These are phyloP conservation scores for Pherbina coryleti DNA, from an alignment of 2,888 invertebrate species.

Conservation along the genomic window DNA sequence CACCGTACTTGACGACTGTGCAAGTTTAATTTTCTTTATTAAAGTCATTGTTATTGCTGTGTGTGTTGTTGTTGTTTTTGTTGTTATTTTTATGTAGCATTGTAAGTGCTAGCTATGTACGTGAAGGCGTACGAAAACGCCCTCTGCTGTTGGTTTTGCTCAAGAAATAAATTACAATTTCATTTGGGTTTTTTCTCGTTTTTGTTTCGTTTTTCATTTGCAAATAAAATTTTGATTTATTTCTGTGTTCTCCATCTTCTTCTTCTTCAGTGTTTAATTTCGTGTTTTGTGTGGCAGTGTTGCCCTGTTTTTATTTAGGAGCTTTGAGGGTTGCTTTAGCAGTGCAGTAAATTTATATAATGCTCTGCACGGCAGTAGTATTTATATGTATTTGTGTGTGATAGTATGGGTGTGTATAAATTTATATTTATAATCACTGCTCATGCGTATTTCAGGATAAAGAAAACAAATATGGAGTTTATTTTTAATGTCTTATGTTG, in stretches of 20 bases:
- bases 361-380: slow-evolving; percentile 6
- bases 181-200: slow-evolving; percentile 58
- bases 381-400: slow-evolving; percentile 54
- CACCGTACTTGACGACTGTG: neutral
- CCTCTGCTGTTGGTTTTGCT: slow-evolving; percentile 50
- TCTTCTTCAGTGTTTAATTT: slow-evolving; percentile 23
- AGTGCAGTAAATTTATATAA: slow-evolving; percentile 4
- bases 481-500: neutral
- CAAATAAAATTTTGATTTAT: slow-evolving; percentile 63
- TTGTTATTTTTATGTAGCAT: slow-evolving; percentile 24
- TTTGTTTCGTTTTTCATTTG: slow-evolving; percentile 49
- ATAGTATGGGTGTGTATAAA: slow-evolving; percentile 54
- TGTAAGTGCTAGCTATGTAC: neutral
- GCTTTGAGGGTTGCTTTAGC: slow-evolving; percentile 24
- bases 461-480: slow-evolving; percentile 9
- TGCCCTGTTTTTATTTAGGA: slow-evolving; percentile 24
- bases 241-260: slow-evolving; percentile 48
- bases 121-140: slow-evolving; percentile 50
- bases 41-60: slow-evolving; percentile 44
- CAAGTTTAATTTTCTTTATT: slow-evolving; percentile 53
- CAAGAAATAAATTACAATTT: slow-evolving; percentile 63
- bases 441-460: slow-evolving; percentile 59
- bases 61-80: slow-evolving; percentile 31
- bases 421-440: slow-evolving; percentile 67
- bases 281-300: slow-evolving; percentile 40